Percentiles rank a stretch among this genome's conserved stretches.
Evolutionary conservation across 2,113 vertebrate genomes (phyloP).

Genomic region (Pholis gunnellus): DNA sequence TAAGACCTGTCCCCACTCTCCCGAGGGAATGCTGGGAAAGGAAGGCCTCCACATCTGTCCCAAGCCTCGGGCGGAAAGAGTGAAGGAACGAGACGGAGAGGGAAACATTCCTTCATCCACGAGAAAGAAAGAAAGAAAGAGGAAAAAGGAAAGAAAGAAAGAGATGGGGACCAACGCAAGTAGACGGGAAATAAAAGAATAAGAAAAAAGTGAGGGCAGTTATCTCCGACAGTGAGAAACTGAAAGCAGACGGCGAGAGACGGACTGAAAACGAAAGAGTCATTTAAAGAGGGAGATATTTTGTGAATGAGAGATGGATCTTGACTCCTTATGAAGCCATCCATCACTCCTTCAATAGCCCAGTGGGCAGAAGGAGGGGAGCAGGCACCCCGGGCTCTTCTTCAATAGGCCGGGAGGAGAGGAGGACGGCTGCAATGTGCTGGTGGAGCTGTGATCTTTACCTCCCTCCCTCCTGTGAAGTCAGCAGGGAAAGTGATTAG

Average conservation of each 20-base stretch:
- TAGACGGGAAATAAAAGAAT: neutral
- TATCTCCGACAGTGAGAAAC: neutral
- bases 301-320: conserved; percentile 67
- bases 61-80: conserved; percentile 64
- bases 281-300: conserved; percentile 32
- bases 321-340: conserved; percentile 85
- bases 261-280: conserved; percentile 16
- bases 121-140: neutral
- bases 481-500: conserved; percentile 86
- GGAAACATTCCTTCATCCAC: conserved; percentile 72
- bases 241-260: conserved; percentile 2
- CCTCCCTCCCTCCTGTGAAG: conserved; percentile 79
- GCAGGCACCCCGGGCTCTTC: conserved; percentile 72
- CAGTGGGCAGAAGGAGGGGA: conserved; percentile 72
- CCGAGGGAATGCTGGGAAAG: conserved; percentile 85
- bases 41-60: conserved; percentile 84
- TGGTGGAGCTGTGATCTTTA: conserved; percentile 82
- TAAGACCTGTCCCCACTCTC: conserved; percentile 77
- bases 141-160: neutral
- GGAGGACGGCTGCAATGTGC: conserved; percentile 72
- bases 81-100: conserved; percentile 50
- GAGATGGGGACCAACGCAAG: neutral
- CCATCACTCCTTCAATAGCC: conserved; percentile 82
- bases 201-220: neutral
- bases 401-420: conserved; percentile 73